phyloP scores from a whole-genome alignment of 2,113 vertebrate genomes.

The Otolemur garnettii region DNA sequence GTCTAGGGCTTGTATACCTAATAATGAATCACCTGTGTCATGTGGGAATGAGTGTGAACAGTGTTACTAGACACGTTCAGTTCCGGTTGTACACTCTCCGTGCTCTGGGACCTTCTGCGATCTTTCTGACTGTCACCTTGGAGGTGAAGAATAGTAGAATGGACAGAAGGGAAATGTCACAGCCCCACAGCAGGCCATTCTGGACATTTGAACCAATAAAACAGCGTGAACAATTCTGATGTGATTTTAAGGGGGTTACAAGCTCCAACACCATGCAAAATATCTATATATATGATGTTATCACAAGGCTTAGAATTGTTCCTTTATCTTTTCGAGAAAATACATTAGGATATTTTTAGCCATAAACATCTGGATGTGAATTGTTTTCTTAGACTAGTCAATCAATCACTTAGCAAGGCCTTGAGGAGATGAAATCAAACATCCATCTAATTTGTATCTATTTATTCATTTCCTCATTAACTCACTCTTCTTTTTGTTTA shows the following conservation, averaged over 20 bases:
- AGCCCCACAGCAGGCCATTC: background rate
- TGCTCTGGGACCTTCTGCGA: background rate
- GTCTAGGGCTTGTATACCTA: background rate
- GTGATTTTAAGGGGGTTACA: background rate
- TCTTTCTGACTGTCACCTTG: background rate
- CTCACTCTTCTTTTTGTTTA: background rate
- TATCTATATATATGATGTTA: background rate
- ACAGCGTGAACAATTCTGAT: background rate
- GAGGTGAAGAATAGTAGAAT: background rate
- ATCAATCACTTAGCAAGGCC: background rate
- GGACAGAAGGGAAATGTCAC: background rate
- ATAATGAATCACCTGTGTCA: background rate
- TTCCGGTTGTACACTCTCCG: background rate
- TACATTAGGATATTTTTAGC: background rate
- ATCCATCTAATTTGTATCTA: background rate
- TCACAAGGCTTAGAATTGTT: background rate
- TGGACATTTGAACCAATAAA: background rate
- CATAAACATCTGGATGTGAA: background rate
- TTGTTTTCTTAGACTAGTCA: background rate
- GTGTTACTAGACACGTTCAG: background rate
- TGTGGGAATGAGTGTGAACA: background rate
- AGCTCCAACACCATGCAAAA: background rate
- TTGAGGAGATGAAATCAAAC: constrained; percentile 6
- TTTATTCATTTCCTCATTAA: background rate
- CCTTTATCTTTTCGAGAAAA: background rate